Base-by-base conservation (phyloP, 2,797 vertebrate genomes). In the Bovichtus diacanthus region DNA sequence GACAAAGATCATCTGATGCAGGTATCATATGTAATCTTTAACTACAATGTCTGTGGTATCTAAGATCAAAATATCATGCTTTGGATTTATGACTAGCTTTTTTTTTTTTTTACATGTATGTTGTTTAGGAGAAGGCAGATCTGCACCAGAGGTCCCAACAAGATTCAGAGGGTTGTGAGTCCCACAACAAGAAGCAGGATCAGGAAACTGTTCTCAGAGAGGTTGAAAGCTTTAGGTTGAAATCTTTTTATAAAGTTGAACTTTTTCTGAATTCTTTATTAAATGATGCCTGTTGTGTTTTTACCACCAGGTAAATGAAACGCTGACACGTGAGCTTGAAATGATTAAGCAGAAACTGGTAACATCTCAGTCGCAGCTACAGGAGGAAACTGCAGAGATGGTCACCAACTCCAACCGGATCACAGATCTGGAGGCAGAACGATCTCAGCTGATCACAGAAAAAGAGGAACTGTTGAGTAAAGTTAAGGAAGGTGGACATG, bases 1-100 rank as follows among this genome's bases (percentile, higher is more conserved):
- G 90, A 93, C 66, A 93, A 90, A 76, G 88, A 94, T 27, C 73
- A 55, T 9, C 81, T 93, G 55, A 84, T 91, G 4, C 91, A 94
- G 95, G 95, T 96, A 61, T 56, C 9, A 53, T 6, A 49, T n/a
- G 5, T 51, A 15, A 15, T 66, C n/a, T 63, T 64, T 23, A 56
- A 25, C 23, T 49, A 31, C 9, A 70, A 36, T 10, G 0, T 44
- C 2, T 51, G 6, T 44, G 1, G 16, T 12, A n/a, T 16, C 2
- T 21, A 9, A 51, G 0, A 38, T 47, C 8, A n/a, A 50, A 46
- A 27, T 73, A 9, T 25, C 6, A 43, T 60, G 8, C 16, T 56
- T 60, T 53, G 6, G 19, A 21, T 31, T 38, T 34, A 15, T 54
- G 7, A n/a, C 12, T 3, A 55, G 1, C 23, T 27, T 27, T 21